Evolutionary conservation across 37 sponge, comb jelly and placozoan species (phyloP), one percentile per base, ranked within the genome.

Genomic region (Halisarca cf. caerulea): DNA sequence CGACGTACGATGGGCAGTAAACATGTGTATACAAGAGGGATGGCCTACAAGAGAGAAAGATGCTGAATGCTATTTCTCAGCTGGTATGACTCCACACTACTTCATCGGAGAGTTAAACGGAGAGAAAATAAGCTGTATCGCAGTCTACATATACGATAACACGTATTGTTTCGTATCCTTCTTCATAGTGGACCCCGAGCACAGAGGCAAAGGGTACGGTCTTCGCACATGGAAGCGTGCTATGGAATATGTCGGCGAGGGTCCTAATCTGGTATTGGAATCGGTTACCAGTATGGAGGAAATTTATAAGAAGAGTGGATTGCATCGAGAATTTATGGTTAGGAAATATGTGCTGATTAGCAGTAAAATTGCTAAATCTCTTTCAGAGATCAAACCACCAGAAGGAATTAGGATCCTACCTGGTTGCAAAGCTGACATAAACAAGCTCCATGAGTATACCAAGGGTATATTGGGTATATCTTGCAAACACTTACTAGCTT

Each of bases 41-140:
- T 68, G 66, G 64, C 32, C 42, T 4, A 41, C 66, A 0, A 28
- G 82, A 59, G 82, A 68, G 34, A 68, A 34, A 30, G 69, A 68
- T 3, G 69, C 33, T 32, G 69, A 68, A 34, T 68, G 34, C 35
- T 30, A 32, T 33, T 81, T 81, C 64, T 33, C 47, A 0, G 64
- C 64, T 6, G 64, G 8, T 23, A 5, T 45, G 39, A 18, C 32
- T 17, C 42, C 3, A 33, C 24, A 30, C 20, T 36, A 37, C 41
- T 81, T 81, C 43, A 30, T 81, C 2, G 82, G 82, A 6, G 82
- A 81, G 14, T 35, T 81, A 27, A 51, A 60, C 25, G 82, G 82
- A 3, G 32, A 38, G 64, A 38, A 23, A 36, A 23, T 81, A 25
- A 62, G 82, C 64, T 81, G 82, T 36, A 59, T 81, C 21, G 24